A percentile compares a stretch with the other conserved stretches of the same genome.
phyloP scores from a whole-genome alignment of 2,888 invertebrate genomes.

The Ypsolopha scabrella region DNA sequence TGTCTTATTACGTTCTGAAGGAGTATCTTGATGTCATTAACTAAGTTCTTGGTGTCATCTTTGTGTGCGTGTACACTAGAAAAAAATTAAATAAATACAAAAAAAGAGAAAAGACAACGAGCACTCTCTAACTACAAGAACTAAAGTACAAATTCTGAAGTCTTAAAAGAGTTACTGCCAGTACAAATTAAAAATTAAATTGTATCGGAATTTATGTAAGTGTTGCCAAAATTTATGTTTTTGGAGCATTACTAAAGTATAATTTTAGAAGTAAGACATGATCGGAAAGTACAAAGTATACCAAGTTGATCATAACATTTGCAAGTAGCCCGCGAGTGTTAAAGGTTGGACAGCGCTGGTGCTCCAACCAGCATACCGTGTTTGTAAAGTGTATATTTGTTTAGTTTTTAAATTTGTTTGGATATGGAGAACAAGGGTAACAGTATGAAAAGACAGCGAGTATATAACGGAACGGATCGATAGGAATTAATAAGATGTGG shows the following conservation, averaged over 20 bases:
- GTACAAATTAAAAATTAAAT: slow-evolving; percentile 54
- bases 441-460: background rate
- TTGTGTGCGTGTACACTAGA: slow-evolving; percentile 37
- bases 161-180: slow-evolving; percentile 57
- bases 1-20: slow-evolving; percentile 38
- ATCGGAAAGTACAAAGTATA: slow-evolving; percentile 44
- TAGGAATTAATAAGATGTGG: slow-evolving; percentile 8
- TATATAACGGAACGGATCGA: background rate
- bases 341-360: too few relatives aligned
- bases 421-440: slow-evolving; percentile 2
- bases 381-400: background rate
- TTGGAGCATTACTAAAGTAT: slow-evolving; percentile 47
- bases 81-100: slow-evolving; percentile 22
- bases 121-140: slow-evolving; percentile 47
- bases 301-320: slow-evolving; percentile 13
- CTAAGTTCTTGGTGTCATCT: slow-evolving; percentile 52
- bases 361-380: background rate
- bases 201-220: slow-evolving; percentile 52
- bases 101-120: slow-evolving; percentile 39
- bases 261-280: slow-evolving; percentile 51
- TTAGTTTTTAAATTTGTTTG: background rate
- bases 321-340: background rate
- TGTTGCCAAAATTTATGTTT: slow-evolving; percentile 65
- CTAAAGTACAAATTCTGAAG: slow-evolving; percentile 68
- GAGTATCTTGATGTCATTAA: slow-evolving; percentile 47